Base-by-base conservation (phyloP, 2,888 invertebrate genomes). In the Ectropis crepuscularia region DNA sequence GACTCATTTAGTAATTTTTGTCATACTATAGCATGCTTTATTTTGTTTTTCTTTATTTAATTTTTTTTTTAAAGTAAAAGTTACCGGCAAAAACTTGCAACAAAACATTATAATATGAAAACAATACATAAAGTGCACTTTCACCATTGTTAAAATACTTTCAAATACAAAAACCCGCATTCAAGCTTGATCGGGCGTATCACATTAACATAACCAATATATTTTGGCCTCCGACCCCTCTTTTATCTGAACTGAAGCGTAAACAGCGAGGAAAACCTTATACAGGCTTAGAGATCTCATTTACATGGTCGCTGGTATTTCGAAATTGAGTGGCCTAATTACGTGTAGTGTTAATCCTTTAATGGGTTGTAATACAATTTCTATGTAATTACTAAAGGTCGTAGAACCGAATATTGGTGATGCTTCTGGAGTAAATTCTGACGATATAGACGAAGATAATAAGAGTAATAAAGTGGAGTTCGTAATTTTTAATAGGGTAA, bases 261-360 rank as follows among this genome's bases (percentile, higher is more conserved):
- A 39, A 74, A 66, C 60, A 57, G 28, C 70, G 48, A 57, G 55
- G 57, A 69, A 65, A 57, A 66, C 28, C 70, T 39, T 60, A 73
- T 74, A 74, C 66, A 61, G 36, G 57, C 57, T 57, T 43, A 68
- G 70, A 65, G 79, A 54, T 74, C 82, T 69, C 60, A 63, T 70
- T 74, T 66, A 58, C 55, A 51, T 82, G 78, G 81, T 59, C 64
- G 43, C 49, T 51, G 57, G 10, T 58, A 69, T 81, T 76, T 75
- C 73, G 57, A 79, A 71, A 80, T 74, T 63, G 53, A 12, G 57
- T 45, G 16, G 16, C 9, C 45, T 65, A 61, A 71, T 74, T 71
- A 73, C 70, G 67, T 75, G 58, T 36, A 7, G 57, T 6, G n/a
- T 45, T 61, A 58, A 47, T 57, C 63, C 54, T 70, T 74, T 51